Evolutionary conservation across 2,888 invertebrate species (phyloP), one percentile per base, ranked within the genome.

Genomic region (Leptopilina drosophilae): DNA sequence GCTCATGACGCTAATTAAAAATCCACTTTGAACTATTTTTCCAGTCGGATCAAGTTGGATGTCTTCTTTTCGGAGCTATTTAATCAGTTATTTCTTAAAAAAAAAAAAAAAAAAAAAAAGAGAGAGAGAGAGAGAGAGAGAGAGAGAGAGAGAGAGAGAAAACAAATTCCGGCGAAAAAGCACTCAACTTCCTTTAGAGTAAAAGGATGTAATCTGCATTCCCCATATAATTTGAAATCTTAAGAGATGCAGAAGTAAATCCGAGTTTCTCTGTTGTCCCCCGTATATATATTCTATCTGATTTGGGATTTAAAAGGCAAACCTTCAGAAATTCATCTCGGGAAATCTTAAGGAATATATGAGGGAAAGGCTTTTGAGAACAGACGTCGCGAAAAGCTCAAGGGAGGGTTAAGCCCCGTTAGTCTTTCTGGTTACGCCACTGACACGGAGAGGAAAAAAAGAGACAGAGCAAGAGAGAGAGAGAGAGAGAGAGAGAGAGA

Each of bases 381-480:
- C n/a, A 56, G 26, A 73, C 56, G 40, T 73, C 26, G 56, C 4
- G 33, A 56, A 73, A 73, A 73, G 73, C 56, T 73, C 26, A 56
- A 33, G 69, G 69, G 33, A n/a, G 56, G 56, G 26, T 56, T 78
- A 76, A 66, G 75, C 77, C 49, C 66, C 59, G 26, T 66, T 78
- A 78, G 73, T 66, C 64, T 64, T 66, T 78, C 77, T 75, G 64
- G 75, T 64, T 77, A 62, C 65, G 53, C 78, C 56, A 64, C 73
- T 49, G 73, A 64, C 26, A 64, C 56, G 20, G 40, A 62, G 67
- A 59, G 67, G 26, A 49, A 78, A 69, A 42, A 69, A 26, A 77
- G 56, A 15, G 62, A 40, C 15, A 69, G 53, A 49, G 69, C 14
- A 49, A 53, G 53, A 69, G 33, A 77, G 26, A 66, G 12, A 49